Conservation (phyloP, 2,888 invertebrate species). For the Tiliacea citrago region DNA sequence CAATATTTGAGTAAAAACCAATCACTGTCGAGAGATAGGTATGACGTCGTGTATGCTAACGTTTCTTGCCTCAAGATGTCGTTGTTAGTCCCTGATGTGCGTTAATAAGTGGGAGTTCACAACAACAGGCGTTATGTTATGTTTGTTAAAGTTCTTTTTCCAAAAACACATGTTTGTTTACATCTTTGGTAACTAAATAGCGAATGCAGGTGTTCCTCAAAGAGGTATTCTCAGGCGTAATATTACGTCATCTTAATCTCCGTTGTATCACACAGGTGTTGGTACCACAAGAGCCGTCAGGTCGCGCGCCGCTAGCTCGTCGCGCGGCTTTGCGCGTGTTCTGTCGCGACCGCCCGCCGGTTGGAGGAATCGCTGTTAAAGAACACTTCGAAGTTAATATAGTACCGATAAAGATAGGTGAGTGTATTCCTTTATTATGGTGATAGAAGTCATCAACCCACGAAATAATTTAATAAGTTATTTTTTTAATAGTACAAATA, state of each 20-base stretch:
- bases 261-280: slow-evolving; percentile 77
- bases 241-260: neutral
- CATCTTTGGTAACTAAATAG: neutral
- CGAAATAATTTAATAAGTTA: neutral
- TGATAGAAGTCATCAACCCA: neutral
- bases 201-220: neutral
- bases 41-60: too few relatives aligned
- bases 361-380: slow-evolving; percentile 99
- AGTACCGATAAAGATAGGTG: slow-evolving; percentile 97
- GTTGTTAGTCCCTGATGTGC: too few relatives aligned
- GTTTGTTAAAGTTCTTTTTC: neutral
- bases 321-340: slow-evolving; percentile 98
- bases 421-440: slow-evolving; percentile 41
- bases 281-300: slow-evolving; percentile 86
- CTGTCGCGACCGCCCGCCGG: slow-evolving; percentile 98
- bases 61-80: too few relatives aligned
- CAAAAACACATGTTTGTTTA: neutral
- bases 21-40: too few relatives aligned
- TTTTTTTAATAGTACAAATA: too few relatives aligned
- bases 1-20: too few relatives aligned
- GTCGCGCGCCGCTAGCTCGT: slow-evolving; percentile 97
- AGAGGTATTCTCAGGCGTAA: neutral
- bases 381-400: slow-evolving; percentile 99
- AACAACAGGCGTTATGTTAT: too few relatives aligned
- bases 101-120: too few relatives aligned